phyloP scores from a whole-genome alignment of 2,797 vertebrate genomes.

The Sebastolobus alascanus region DNA sequence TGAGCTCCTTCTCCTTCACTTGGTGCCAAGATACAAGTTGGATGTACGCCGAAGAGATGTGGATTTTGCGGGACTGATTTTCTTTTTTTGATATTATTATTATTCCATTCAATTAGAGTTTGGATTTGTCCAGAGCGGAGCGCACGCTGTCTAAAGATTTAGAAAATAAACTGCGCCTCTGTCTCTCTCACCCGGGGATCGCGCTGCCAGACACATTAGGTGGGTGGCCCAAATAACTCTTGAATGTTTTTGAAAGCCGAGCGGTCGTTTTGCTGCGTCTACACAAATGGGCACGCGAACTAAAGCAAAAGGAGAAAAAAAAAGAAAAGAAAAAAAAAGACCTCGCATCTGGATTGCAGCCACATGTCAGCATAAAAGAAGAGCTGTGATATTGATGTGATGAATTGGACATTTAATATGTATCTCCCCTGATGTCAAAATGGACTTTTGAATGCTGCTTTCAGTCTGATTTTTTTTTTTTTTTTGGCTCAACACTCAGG shows the following conservation, averaged over 20 bases:
- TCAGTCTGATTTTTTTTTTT: neutral
- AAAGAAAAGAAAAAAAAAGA: slow-evolving; percentile 4
- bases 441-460: slow-evolving; percentile 32
- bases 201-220: slow-evolving; percentile 25
- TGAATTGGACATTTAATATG: neutral
- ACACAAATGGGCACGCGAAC: slow-evolving; percentile 36
- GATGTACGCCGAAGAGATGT: slow-evolving; percentile 38
- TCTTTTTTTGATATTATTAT: neutral
- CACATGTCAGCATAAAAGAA: slow-evolving; percentile 1
- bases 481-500: neutral
- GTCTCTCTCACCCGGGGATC: slow-evolving; percentile 29
- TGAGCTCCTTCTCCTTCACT: slow-evolving; percentile 54
- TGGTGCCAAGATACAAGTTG: slow-evolving; percentile 59
- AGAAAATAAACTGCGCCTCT: slow-evolving; percentile 5
- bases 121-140: slow-evolving; percentile 29
- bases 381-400: neutral
- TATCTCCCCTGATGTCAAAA: neutral
- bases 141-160: slow-evolving; percentile 16
- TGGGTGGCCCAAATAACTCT: slow-evolving; percentile 25
- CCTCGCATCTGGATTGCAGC: slow-evolving; percentile 50
- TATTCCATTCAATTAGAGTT: neutral
- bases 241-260: slow-evolving; percentile 45
- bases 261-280: slow-evolving; percentile 33
- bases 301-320: slow-evolving; percentile 32
- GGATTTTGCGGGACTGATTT: slow-evolving; percentile 19